Evolutionary conservation across 2,888 invertebrate species (phyloP).

Genomic region (Amphipoea oculea): DNA sequence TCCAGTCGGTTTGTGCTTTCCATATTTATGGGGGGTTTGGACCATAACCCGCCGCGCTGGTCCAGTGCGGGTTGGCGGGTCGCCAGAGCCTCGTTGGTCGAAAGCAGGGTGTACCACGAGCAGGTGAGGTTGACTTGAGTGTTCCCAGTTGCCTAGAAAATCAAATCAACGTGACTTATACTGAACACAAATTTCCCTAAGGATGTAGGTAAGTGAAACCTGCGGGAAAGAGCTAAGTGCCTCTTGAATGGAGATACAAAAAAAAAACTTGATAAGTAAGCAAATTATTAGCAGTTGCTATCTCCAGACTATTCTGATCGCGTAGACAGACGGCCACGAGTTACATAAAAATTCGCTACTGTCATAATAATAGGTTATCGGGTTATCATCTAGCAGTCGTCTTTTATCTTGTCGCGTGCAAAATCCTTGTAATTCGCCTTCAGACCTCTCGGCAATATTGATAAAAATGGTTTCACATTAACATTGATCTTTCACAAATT

Average conservation of each 20-base stretch:
- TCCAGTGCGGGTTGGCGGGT: too few species aligned
- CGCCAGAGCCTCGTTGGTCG: too few species aligned
- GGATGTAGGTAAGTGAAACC: not conserved
- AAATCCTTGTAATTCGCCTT: constrained; percentile 44
- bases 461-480: constrained; percentile 11
- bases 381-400: constrained; percentile 32
- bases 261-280: constrained; percentile 14
- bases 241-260: not conserved
- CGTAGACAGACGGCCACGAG: constrained; percentile 13
- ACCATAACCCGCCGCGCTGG: too few species aligned
- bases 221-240: too few species aligned
- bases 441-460: constrained; percentile 16
- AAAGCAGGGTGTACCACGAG: too few species aligned
- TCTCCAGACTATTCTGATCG: constrained; percentile 40
- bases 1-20: too few species aligned
- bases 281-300: constrained; percentile 22
- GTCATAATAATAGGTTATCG: constrained; percentile 32
- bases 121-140: too few species aligned
- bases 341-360: constrained; percentile 26
- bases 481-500: not conserved
- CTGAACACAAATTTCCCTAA: not conserved
- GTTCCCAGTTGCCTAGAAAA: too few species aligned
- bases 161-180: not conserved
- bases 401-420: constrained; percentile 19
- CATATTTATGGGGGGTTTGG: too few species aligned